A percentile compares a stretch with the other conserved stretches of the same genome.
phyloP scores from a whole-genome alignment of 2,113 vertebrate species.

The Channa maculata region DNA sequence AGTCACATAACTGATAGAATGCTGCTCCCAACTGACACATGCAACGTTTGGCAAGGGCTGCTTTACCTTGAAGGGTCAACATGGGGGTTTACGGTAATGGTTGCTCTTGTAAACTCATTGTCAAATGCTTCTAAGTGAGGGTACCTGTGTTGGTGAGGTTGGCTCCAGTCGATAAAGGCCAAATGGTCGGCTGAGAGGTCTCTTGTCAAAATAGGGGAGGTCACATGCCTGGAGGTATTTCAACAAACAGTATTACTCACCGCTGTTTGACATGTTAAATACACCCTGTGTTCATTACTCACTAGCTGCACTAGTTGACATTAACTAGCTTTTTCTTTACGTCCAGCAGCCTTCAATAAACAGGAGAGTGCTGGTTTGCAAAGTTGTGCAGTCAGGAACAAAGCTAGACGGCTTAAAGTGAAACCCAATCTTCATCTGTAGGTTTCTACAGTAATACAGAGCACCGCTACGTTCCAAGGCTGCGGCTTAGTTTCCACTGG shows the following conservation, averaged over 20 bases:
- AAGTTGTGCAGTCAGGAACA: constrained; percentile 2
- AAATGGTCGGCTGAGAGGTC: constrained; percentile 82
- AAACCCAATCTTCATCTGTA: not conserved
- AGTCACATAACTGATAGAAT: not conserved
- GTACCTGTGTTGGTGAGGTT: constrained; percentile 85
- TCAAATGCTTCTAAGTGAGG: not conserved
- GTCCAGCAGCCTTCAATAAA: not conserved
- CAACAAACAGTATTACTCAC: not conserved
- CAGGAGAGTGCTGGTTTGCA: not conserved
- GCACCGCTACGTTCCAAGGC: not conserved
- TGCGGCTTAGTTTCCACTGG: not conserved
- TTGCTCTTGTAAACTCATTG: not conserved
- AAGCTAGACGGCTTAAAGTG: not conserved
- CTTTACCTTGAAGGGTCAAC: too few species aligned
- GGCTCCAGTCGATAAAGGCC: constrained; percentile 85
- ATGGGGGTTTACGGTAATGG: too few species aligned
- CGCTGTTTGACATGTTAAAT: not conserved
- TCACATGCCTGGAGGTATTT: constrained; percentile 78
- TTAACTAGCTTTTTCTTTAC: not conserved
- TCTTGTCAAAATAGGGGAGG: constrained; percentile 85
- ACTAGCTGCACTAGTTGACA: not conserved
- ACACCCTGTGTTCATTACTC: not conserved
- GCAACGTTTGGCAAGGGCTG: too few species aligned
- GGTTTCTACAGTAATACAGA: not conserved
- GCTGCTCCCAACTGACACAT: not conserved